A percentile compares a stretch with the other conserved stretches of the same genome.
Conservation (phyloP, 2,113 vertebrate genomes). For the Propithecus coquereli region DNA sequence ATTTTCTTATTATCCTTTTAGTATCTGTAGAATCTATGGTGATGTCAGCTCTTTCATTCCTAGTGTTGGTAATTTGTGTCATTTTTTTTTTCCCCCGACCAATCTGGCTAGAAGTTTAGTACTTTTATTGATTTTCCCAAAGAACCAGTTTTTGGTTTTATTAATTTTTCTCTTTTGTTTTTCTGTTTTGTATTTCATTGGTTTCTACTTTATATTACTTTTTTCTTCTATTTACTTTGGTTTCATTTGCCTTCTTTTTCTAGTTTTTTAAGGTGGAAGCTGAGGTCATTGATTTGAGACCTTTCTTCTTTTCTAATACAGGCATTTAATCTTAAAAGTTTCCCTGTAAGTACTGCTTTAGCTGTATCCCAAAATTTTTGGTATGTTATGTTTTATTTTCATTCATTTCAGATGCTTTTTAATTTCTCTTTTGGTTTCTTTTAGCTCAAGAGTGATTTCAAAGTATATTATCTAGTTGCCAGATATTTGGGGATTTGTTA, state of each 20-base stretch:
- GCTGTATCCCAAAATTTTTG: neutral
- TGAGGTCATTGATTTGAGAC: neutral
- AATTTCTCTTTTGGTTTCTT: slow-evolving; percentile 2
- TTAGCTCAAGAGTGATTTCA: neutral
- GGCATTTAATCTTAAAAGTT: neutral
- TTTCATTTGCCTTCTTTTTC: neutral
- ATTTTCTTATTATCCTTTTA: neutral
- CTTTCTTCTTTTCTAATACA: neutral
- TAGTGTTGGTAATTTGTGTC: neutral
- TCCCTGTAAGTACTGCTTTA: neutral
- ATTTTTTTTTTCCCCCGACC: neutral
- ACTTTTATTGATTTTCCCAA: neutral
- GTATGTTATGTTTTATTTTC: too few relatives aligned
- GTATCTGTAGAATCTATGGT: neutral
- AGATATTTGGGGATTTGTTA: neutral
- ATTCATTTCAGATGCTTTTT: too few relatives aligned
- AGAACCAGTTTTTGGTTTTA: neutral
- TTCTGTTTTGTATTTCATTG: neutral
- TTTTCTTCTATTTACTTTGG: neutral
- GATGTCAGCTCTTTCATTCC: neutral
- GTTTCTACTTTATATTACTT: neutral
- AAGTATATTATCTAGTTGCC: slow-evolving; percentile 7
- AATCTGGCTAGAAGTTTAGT: neutral
- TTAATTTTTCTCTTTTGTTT: neutral
- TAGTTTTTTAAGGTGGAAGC: neutral